Base-by-base conservation (phyloP, 1,140 invertebrate genomes). In the Drosophila ogumai region DNA sequence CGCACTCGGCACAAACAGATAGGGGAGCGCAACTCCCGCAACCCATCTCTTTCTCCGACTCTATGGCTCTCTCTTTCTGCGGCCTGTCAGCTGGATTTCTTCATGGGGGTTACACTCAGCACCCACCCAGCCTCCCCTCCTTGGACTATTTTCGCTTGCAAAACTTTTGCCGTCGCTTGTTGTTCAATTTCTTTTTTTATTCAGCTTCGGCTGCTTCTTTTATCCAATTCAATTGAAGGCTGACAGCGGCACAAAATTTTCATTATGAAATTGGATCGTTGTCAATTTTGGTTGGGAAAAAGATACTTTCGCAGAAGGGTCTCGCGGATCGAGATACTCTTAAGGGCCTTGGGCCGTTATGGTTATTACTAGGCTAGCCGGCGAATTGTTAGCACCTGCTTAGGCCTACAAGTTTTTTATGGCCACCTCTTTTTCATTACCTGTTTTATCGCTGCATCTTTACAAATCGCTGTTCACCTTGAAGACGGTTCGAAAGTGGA, bases 191-290 rank as follows among this genome's bases (percentile, higher is more conserved):
- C 9, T 41, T 17, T 57, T 63, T 47, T 36, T 56, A 22, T 38
- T 44, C 46, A 10, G 15, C 40, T 59, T 54, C 60, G 38, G 65
- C 71, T 49, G 69, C 71, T 40, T 67, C 68, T 75, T 75, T 84
- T 88, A 72, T 78, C 80, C 76, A 65, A 88, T 84, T 80, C 85
- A 88, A 88, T 88, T 88, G 84, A 88, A 88, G 81, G 74, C 86
- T 85, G 85, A 88, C 85, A 88, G 81, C 80, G 56, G 69, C 79
- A 86, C 34, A 75, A 82, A 86, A 77, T 86, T 90, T 77, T 90
- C 86, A 90, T 90, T 90, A 90, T 90, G 86, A 90, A 90, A 90
- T 90, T 90, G 87, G 87, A 90, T 90, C 75, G 79, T 82, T 86
- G 81, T 86, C 86, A 90, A 82, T 82, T 55, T 72, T 54, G 73